phyloP scores from a whole-genome alignment of 2,888 invertebrate species.

The Andrena bucephala region DNA sequence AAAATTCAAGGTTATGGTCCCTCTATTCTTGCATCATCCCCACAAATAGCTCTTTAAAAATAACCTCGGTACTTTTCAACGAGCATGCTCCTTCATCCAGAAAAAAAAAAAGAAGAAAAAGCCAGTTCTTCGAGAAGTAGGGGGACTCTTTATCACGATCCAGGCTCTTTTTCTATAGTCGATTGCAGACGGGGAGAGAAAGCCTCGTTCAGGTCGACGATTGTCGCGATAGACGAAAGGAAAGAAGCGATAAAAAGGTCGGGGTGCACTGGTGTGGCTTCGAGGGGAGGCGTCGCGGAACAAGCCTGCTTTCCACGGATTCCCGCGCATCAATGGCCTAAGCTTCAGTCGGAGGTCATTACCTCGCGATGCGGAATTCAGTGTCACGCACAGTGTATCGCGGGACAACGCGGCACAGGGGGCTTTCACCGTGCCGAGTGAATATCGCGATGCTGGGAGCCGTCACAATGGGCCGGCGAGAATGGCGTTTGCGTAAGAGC shows the following conservation, averaged over 20 bases:
- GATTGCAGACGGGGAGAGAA: not conserved
- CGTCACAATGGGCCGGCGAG: slow-evolving; percentile 24
- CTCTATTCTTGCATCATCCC: not conserved
- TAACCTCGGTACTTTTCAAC: not conserved
- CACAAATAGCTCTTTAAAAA: slow-evolving; percentile 15
- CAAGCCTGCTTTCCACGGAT: slow-evolving; percentile 12
- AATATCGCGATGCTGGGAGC: slow-evolving; percentile 34
- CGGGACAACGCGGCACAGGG: not conserved
- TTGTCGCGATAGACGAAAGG: slow-evolving; percentile 10
- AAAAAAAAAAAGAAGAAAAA: not conserved
- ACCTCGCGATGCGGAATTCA: slow-evolving; percentile 54
- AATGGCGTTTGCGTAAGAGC: slow-evolving; percentile 50
- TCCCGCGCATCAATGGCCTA: slow-evolving; percentile 33
- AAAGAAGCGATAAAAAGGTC: slow-evolving; percentile 11
- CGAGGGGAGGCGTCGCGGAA: not conserved
- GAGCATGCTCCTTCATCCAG: not conserved
- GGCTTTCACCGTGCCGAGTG: slow-evolving; percentile 35
- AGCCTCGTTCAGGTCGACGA: slow-evolving; percentile 1
- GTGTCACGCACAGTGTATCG: slow-evolving; percentile 28
- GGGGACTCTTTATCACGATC: slow-evolving; percentile 9
- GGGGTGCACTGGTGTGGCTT: slow-evolving; percentile 24
- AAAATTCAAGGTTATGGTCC: slow-evolving; percentile 8
- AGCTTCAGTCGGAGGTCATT: slow-evolving; percentile 54
- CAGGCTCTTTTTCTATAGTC: not conserved
- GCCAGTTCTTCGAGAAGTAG: not conserved